phyloP scores from a whole-genome alignment of 2,113 vertebrate genomes.

The Pheucticus melanocephalus region DNA sequence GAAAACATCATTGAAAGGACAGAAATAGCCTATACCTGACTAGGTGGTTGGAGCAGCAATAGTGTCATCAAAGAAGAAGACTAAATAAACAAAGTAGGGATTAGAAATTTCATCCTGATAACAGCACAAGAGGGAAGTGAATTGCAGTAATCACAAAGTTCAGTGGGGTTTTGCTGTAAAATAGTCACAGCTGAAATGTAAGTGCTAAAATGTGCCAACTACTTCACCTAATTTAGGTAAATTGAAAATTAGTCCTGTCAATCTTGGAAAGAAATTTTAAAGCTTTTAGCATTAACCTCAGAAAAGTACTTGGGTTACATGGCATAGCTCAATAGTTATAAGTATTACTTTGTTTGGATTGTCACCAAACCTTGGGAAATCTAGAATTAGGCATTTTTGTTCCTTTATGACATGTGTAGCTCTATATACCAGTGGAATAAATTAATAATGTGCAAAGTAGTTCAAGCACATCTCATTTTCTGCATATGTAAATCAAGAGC shows the following conservation, averaged over 20 bases:
- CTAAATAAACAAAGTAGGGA: neutral
- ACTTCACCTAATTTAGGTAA: neutral
- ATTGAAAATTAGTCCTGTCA: neutral
- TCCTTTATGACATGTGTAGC: neutral
- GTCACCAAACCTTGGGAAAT: neutral
- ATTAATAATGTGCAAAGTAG: neutral
- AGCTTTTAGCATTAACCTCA: neutral
- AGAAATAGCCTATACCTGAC: neutral
- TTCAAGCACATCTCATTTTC: neutral
- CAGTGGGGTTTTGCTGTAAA: neutral
- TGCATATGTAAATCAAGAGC: neutral
- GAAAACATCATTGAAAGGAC: neutral
- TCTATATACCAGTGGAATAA: neutral
- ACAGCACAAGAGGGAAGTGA: neutral
- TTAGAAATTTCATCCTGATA: neutral
- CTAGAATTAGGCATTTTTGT: neutral
- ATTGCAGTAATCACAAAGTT: neutral
- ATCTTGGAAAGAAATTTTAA: neutral
- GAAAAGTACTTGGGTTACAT: neutral
- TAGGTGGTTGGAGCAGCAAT: neutral
- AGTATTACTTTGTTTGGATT: neutral
- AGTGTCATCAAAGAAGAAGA: neutral
- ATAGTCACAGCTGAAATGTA: neutral
- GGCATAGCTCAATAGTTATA: neutral
- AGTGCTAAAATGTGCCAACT: neutral